Base-by-base conservation (phyloP, 2,113 vertebrate genomes). In the Psittacula cyanocephala region DNA sequence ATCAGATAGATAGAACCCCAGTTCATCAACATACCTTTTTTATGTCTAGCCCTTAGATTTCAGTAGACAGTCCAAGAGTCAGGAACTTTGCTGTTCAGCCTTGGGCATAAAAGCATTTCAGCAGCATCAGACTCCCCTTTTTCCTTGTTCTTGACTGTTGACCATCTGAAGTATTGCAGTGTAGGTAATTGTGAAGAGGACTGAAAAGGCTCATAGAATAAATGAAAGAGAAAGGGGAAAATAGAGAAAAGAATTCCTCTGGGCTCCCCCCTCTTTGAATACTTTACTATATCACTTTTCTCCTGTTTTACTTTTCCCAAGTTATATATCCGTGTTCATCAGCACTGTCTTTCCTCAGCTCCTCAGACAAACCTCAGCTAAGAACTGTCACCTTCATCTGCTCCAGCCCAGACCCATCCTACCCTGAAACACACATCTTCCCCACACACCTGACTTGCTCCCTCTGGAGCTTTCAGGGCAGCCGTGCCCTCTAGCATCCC, bases 321-420 rank as follows among this genome's bases (percentile, higher is more conserved):
- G 2, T 80, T 78, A 60, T 0, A 0, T 67, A 5, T 41, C 16
- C 9, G 0, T 47, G 19, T 20, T 79, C 33, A 28, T 64, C 33
- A 39, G 11, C 3, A 1, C 44, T 29, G 16, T 60, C 49, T 91
- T 86, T 11, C 46, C 28, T 84, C 72, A 67, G n/a, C 77, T 55
- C 3, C 29, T 80, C 64, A 65, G 52, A 49, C 44, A 91, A 92
- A 84, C 29, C 23, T 93, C 59, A 78, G 23, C 35, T 76, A 43
- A 47, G 57, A 79, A 71, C 25, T 67, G 16, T 47, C 74, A 79
- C 57, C n/a, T 69, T 44, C 47, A 25, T 31, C 53, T 78, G 35
- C 64, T 87, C 13, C 39, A 84, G 52, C 43, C n/a, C 59, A 81
- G 13, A 37, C 43, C 80, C 6, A 3, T 75, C 55, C 41, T 80